Evolutionary conservation across 2,797 vertebrate genomes (phyloP).

Genomic region (Synaphobranchus kaupii): DNA sequence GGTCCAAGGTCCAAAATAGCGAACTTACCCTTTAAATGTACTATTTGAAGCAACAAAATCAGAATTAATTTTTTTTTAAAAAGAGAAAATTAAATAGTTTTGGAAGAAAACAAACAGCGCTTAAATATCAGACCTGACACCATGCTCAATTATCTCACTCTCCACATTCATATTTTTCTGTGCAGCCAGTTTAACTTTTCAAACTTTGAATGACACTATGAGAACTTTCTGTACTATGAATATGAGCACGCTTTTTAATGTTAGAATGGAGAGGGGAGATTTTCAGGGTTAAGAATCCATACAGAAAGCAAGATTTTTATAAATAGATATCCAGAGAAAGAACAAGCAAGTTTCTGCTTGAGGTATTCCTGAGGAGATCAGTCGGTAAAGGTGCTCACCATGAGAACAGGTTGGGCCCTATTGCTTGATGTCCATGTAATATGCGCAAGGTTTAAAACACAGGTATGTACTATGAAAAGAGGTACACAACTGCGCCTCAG

Average conservation of each 20-base stretch:
- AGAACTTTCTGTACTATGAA: slow-evolving; percentile 41
- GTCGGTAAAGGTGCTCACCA: background rate
- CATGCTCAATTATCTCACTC: slow-evolving; percentile 40
- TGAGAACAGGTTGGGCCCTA: background rate
- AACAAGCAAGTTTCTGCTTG: background rate
- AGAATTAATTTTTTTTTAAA: too few species aligned
- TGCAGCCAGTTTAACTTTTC: slow-evolving; percentile 20
- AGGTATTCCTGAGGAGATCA: background rate
- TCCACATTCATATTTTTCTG: slow-evolving; percentile 15
- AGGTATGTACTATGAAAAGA: background rate
- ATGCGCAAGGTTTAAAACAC: background rate
- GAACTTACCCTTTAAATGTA: too few species aligned
- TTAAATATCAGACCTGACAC: slow-evolving; percentile 27
- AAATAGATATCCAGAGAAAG: background rate
- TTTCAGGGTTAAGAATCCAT: slow-evolving; percentile 24
- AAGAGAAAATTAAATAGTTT: slow-evolving; percentile 30
- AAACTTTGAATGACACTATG: slow-evolving; percentile 47
- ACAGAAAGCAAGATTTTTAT: background rate
- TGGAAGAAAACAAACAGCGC: slow-evolving; percentile 34
- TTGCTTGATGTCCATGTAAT: background rate
- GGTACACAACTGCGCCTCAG: background rate
- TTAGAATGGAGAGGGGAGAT: slow-evolving; percentile 11
- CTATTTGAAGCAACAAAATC: slow-evolving; percentile 29
- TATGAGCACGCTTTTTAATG: slow-evolving; percentile 30
- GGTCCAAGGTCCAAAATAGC: too few species aligned